Conservation (phyloP, 2,797 vertebrate species). For the Champsocephalus esox region DNA sequence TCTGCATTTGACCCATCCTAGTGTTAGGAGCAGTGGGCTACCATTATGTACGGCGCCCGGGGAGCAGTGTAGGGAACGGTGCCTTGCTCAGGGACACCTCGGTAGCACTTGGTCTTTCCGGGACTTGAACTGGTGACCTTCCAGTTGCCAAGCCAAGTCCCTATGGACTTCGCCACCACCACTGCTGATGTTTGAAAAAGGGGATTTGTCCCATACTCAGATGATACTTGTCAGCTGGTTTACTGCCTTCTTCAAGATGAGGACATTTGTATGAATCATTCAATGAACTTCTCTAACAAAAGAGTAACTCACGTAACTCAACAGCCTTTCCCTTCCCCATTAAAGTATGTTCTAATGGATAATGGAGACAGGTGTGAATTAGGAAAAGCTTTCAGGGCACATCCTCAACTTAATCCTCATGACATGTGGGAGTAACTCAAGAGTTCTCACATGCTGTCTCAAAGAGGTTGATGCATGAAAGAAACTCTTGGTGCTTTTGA, state of each 20-base stretch:
- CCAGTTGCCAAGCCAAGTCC: no score
- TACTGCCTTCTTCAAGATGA: conserved; percentile 11
- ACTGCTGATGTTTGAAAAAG: conserved; percentile 4
- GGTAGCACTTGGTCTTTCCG: no score
- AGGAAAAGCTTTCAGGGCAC: conserved; percentile 2
- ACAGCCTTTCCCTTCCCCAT: conserved; percentile 7
- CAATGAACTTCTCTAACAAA: conserved; percentile 23
- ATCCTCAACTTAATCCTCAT: conserved; percentile 16
- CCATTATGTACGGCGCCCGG: no score
- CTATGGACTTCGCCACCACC: no score
- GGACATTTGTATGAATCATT: conserved; percentile 34
- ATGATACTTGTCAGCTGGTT: conserved; percentile 8
- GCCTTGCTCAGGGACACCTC: no score
- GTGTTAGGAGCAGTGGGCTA: no score
- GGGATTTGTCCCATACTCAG: conserved; percentile 6
- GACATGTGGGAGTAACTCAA: conserved; percentile 1
- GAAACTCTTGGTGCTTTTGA: background rate
- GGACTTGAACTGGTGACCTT: no score
- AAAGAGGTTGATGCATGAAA: conserved; percentile 17
- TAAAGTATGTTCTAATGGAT: conserved; percentile 22
- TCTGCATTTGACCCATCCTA: no score
- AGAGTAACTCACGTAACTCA: conserved; percentile 13
- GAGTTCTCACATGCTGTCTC: conserved; percentile 7
- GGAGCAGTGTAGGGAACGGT: no score
- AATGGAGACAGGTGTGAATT: conserved; percentile 11